Evolutionary conservation across 2,888 invertebrate species (phyloP).

Genomic region (Stenotaenia linearis): DNA sequence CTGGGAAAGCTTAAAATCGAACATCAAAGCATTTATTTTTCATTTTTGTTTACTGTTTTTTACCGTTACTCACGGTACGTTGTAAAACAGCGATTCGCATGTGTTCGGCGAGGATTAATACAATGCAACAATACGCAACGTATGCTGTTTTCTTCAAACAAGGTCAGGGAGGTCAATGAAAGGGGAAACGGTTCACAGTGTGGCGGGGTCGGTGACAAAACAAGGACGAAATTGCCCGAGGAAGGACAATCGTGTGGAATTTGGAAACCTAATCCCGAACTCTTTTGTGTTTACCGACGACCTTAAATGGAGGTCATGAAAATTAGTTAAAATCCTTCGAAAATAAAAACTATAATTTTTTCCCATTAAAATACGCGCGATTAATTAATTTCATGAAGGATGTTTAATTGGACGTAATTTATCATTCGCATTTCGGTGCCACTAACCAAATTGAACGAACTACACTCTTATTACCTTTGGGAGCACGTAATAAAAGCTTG

Average conservation of each 20-base stretch:
- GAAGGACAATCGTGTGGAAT: not conserved
- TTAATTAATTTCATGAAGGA: not conserved
- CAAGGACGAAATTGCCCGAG: not conserved
- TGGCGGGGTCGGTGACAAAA: conserved; percentile 6
- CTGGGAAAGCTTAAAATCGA: not conserved
- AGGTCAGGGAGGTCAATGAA: not conserved
- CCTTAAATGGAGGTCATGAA: not conserved
- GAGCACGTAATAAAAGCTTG: not conserved
- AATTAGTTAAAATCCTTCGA: not conserved
- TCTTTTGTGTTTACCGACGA: not conserved
- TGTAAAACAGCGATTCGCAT: not conserved
- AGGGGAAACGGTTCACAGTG: not conserved
- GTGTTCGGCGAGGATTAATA: not conserved
- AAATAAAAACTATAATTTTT: not conserved
- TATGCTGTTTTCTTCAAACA: not conserved
- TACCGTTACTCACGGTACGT: not conserved
- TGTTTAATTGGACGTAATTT: not conserved
- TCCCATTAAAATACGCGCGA: not conserved
- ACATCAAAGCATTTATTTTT: not conserved
- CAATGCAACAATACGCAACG: not conserved
- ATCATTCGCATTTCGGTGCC: not conserved
- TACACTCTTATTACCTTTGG: not conserved
- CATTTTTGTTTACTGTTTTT: not conserved
- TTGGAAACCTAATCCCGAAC: not conserved
- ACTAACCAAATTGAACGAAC: not conserved